Percentiles rank a stretch among this genome's conserved stretches.
Conservation (phyloP, 2,888 invertebrate species). For the Drosophila glabriapex region DNA sequence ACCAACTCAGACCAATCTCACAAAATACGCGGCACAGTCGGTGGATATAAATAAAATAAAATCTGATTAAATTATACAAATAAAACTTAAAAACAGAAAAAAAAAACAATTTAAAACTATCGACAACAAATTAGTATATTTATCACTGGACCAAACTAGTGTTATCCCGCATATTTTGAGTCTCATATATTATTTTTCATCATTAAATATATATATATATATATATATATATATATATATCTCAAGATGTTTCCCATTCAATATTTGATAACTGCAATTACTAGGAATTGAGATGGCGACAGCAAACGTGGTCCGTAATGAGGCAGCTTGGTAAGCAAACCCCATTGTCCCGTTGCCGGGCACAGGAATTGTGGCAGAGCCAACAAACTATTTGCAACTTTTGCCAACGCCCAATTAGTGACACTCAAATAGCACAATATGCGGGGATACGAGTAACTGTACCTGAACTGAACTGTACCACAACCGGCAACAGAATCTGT, state of each 20-base stretch:
- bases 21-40: neutral
- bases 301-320: constrained; percentile 39
- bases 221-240: neutral
- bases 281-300: neutral
- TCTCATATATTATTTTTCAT: neutral
- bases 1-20: neutral
- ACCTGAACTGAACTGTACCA: neutral
- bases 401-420: constrained; percentile 72
- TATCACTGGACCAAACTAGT: neutral
- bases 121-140: neutral
- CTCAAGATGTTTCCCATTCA: neutral
- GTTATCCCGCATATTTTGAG: neutral
- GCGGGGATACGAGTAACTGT: neutral
- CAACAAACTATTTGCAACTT: constrained; percentile 71
- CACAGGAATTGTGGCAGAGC: neutral
- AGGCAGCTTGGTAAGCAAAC: constrained; percentile 26
- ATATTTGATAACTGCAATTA: constrained; percentile 4
- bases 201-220: neutral
- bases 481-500: constrained; percentile 1
- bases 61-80: neutral
- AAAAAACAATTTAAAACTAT: neutral
- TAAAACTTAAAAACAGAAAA: neutral
- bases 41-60: neutral
- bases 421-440: constrained; percentile 69
- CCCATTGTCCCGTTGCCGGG: constrained; percentile 54